A percentile compares a stretch with the other conserved stretches of the same genome.
phyloP scores from a whole-genome alignment of 2,888 invertebrate genomes.

The Hartigia nigra region DNA sequence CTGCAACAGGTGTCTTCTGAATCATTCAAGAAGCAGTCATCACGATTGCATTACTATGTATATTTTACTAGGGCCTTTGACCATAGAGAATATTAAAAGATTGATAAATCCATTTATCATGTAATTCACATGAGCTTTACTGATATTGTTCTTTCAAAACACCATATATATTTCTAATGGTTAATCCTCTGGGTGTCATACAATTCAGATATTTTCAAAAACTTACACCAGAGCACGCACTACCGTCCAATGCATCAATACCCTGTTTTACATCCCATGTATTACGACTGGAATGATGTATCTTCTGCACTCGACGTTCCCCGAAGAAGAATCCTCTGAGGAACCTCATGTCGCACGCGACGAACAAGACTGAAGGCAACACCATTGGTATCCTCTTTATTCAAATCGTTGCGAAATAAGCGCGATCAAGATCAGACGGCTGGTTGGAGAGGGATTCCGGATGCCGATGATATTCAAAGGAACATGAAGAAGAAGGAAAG shows the following conservation, averaged over 20 bases:
- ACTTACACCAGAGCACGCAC: neutral
- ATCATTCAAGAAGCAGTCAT: neutral
- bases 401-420: neutral
- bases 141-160: neutral
- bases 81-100: neutral
- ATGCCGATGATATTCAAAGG: neutral
- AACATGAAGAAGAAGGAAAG: neutral
- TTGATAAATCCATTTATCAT: neutral
- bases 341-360: slow-evolving; percentile 32
- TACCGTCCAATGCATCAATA: neutral
- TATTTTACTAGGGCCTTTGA: neutral
- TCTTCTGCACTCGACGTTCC: slow-evolving; percentile 13
- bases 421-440: neutral
- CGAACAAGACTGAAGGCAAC: slow-evolving; percentile 29
- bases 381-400: slow-evolving; percentile 1
- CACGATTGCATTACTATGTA: neutral
- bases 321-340: slow-evolving; percentile 39
- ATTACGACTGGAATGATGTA: neutral
- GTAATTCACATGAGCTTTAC: neutral
- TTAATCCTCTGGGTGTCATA: neutral
- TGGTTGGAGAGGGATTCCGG: neutral
- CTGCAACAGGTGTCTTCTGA: neutral
- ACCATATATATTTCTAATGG: neutral
- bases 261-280: neutral
- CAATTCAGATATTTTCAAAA: neutral